A percentile compares a stretch with the other conserved stretches of the same genome.
Evolutionary conservation across 2,888 invertebrate species (phyloP).

Genomic region (Torymus aiolomorphi): DNA sequence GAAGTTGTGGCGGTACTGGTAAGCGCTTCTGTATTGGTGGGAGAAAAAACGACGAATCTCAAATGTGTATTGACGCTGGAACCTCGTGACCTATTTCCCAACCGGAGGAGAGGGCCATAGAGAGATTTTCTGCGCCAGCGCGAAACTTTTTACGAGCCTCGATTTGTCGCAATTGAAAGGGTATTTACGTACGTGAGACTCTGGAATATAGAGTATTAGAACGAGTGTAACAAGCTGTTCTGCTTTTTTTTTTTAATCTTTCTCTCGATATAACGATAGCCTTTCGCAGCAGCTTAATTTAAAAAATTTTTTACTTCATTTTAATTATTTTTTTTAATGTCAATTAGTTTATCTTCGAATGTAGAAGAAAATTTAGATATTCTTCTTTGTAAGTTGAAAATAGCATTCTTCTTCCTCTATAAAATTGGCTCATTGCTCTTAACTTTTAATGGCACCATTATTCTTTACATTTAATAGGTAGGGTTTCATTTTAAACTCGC

Average conservation of each 20-base stretch:
- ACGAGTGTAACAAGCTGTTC: conserved; percentile 35
- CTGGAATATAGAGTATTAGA: conserved; percentile 25
- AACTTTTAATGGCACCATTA: no score
- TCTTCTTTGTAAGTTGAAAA: no score
- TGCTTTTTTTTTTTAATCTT: conserved; percentile 6
- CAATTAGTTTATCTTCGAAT: no score
- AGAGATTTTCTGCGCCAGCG: conserved; percentile 27
- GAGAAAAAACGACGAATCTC: conserved; percentile 5
- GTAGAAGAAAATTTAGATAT: no score
- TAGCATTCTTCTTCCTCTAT: no score
- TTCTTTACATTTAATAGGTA: no score
- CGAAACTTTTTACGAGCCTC: conserved; percentile 32
- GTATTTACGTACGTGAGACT: conserved; percentile 28
- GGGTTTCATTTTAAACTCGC: no score
- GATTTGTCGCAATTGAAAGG: conserved; percentile 49
- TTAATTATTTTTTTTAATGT: no score
- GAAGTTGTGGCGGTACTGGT: not conserved
- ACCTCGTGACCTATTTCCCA: conserved; percentile 48
- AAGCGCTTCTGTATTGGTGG: no score
- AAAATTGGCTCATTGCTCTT: no score
- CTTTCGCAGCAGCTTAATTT: no score
- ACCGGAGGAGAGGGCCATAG: conserved; percentile 1
- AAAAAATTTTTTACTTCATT: no score
- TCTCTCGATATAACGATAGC: not conserved
- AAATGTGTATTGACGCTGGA: conserved; percentile 44